A percentile compares a stretch with the other conserved stretches of the same genome.
phyloP scores from a whole-genome alignment of 1,140 invertebrate species.

The Rhopalosiphum padi region DNA sequence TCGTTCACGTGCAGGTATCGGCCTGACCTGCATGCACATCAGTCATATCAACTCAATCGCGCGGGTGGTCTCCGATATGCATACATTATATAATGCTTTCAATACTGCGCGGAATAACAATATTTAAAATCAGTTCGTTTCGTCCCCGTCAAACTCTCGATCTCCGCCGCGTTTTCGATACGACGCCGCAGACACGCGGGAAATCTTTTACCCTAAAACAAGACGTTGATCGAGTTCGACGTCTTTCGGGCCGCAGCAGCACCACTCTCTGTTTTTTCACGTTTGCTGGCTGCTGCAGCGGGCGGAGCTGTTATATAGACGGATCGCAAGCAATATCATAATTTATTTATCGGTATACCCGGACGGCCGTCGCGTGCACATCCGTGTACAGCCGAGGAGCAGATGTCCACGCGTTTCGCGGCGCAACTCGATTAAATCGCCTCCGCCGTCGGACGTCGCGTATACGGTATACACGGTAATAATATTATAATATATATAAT shows the following conservation, averaged over 20 bases:
- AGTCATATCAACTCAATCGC: not conserved
- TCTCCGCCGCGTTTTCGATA: not conserved
- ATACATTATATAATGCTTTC: not conserved
- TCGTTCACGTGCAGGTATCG: not conserved
- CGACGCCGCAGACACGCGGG: too few relatives aligned
- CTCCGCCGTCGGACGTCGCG: not conserved
- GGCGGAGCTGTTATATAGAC: too few relatives aligned
- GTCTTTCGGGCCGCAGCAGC: not conserved
- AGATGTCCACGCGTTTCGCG: not conserved
- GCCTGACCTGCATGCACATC: not conserved
- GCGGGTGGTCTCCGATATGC: not conserved
- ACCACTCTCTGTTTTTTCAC: not conserved
- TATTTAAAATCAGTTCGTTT: not conserved
- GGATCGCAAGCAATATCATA: not conserved
- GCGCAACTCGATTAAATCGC: conserved; percentile 14
- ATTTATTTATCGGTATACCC: not conserved
- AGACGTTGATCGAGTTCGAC: not conserved
- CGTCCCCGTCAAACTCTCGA: not conserved
- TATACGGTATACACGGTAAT: not conserved
- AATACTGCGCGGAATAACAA: not conserved
- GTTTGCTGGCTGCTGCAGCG: not conserved
- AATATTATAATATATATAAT: not conserved
- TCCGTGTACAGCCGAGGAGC: not conserved
- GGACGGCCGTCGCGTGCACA: not conserved
- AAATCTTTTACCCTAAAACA: too few relatives aligned